Evolutionary conservation across 1,140 invertebrate species (phyloP), one percentile per base, ranked within the genome.

Genomic region (Drosophila watanabei): DNA sequence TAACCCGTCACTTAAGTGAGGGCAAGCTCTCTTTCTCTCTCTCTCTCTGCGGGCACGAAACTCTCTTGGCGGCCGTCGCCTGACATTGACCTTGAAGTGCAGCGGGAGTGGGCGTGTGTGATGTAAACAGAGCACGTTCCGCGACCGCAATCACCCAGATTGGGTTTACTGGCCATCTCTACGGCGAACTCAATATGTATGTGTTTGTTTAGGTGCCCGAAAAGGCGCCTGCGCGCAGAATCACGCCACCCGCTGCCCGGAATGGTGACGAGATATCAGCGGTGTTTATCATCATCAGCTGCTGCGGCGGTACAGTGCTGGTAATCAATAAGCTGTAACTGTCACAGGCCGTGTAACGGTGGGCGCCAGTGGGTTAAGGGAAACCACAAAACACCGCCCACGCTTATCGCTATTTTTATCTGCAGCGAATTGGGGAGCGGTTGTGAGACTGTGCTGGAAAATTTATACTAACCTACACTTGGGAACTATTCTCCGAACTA

Each of bases 21-120:
- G 4, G 18, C 0, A 5, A 30, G 16, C 49, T 20, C 45, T 58
- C 54, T 59, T 41, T 24, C 24, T 24, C 24, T 24, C 24, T 24
- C 24, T 24, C 49, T 20, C 35, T 58, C 54, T 59, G 35, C 6
- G 9, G 1, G 8, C n/a, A 33, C 2, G 35, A 2, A 14, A 20
- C 49, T 20, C 49, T 69, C 64, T 56, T 57, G 16, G 68, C 18
- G 51, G 48, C 18, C 45, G 62, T 69, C 43, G 65, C 28, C 64
- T 79, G 65, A 70, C 75, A 78, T 56, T 78, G 75, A 79, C 75
- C 75, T 79, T 79, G 75, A 70, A 46, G n/a, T 41, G 51, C 51
- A 65, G 45, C 16, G 18, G 4, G 56, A 7, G 11, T 5, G 20
- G 30, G 49, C 41, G 51, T 6, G 70, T 16, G 46, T 28, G 52